Base-by-base conservation (phyloP, 2,888 invertebrate genomes). In the Lasius platythorax region DNA sequence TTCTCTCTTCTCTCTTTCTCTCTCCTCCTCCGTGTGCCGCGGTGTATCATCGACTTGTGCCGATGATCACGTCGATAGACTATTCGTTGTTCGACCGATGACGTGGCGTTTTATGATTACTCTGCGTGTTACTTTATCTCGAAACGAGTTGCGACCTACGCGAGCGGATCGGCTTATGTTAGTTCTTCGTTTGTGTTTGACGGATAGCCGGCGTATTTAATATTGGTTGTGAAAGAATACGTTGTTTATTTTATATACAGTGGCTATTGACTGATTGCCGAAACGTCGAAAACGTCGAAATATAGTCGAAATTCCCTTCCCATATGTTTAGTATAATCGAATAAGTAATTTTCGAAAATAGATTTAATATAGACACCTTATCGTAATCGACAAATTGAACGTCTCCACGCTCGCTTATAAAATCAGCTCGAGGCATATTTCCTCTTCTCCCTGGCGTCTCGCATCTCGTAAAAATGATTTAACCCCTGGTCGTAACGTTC, bases 61-160 rank as follows among this genome's bases (percentile, higher is more conserved):
- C 79, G 79, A 78, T 78, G 58, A 68, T 78, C 78, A 58, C 43
- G 68, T 78, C 68, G 67, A 79, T 81, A 81, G 79, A 81, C 72
- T 50, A 63, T 50, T 81, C 79, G 73, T 81, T 72, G 79, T 81
- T 81, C 79, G 18, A 61, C 46, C 46, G 61, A 81, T 81, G 79
- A 81, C 79, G 43, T 72, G 72, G 73, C 79, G 72, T 63, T 81
- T 72, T 81, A 30, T 81, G 79, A 81, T 81, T 81, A 72, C 79
- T 72, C 37, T 23, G 61, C 63, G 79, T 81, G 63, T 81, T 81
- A 72, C 73, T 81, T 81, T 81, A 81, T 81, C 61, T 72, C 73
- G 72, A 72, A 72, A 72, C 37, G 72, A 61, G 61, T 70, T 61
- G 72, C 61, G 72, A 50, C 72, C 46, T 72, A 79, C 79, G 61